Percentiles rank a stretch among this genome's conserved stretches.
Evolutionary conservation across 2,113 vertebrate genomes (phyloP).

Genomic region (Thamnaconus septentrionalis): DNA sequence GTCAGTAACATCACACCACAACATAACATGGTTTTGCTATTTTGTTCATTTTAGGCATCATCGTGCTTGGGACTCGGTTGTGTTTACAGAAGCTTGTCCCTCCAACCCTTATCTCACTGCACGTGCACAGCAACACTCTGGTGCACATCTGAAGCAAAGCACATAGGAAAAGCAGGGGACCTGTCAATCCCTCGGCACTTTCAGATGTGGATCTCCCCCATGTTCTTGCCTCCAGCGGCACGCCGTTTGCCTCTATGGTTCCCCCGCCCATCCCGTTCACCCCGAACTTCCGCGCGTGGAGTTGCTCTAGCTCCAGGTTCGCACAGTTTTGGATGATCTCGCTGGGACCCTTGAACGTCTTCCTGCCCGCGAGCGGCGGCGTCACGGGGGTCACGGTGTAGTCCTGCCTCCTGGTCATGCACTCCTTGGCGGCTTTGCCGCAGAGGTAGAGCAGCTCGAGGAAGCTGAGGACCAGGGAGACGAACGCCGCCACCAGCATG

Average conservation of each 20-base stretch:
- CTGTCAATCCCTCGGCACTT: not conserved
- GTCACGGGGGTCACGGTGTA: constrained; percentile 76
- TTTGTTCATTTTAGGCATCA: not conserved
- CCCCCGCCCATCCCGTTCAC: constrained; percentile 20
- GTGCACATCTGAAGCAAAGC: too few relatives aligned
- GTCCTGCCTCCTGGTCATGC: constrained; percentile 76
- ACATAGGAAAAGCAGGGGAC: too few relatives aligned
- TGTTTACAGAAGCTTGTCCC: constrained; percentile 59
- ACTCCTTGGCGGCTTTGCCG: constrained; percentile 84
- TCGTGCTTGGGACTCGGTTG: constrained; percentile 24
- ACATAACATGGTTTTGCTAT: too few relatives aligned
- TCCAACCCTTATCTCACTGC: not conserved
- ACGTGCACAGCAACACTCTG: too few relatives aligned
- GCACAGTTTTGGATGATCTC: constrained; percentile 78
- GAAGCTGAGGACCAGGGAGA: constrained; percentile 88
- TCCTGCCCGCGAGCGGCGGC: constrained; percentile 48
- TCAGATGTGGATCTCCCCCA: constrained; percentile 76
- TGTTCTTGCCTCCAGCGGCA: constrained; percentile 51
- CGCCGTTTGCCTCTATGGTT: constrained; percentile 30
- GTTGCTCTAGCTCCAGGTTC: constrained; percentile 77
- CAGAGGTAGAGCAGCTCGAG: constrained; percentile 90
- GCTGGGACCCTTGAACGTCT: constrained; percentile 62
- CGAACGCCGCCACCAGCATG: constrained; percentile 90
- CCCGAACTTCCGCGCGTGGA: constrained; percentile 58
- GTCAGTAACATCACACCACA: not conserved